phyloP scores from a whole-genome alignment of 2,113 vertebrate genomes.

The Poicephalus gulielmi region DNA sequence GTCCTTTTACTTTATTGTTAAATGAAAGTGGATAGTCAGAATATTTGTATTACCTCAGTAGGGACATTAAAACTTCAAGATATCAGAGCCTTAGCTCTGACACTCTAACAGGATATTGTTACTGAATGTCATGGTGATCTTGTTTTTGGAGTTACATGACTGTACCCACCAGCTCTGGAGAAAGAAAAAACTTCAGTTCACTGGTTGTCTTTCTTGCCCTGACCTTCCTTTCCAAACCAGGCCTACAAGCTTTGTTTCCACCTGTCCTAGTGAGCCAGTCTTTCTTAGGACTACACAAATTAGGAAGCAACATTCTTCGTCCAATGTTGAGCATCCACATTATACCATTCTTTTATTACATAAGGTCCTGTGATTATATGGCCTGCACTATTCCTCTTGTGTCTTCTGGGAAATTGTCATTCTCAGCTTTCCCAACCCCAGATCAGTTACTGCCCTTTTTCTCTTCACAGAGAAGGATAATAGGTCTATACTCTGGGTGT shows the following conservation, averaged over 20 bases:
- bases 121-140: neutral
- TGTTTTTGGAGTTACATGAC: neutral
- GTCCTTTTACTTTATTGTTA: neutral
- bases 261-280: neutral
- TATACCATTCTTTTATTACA: neutral
- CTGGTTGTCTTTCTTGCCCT: neutral
- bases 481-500: neutral
- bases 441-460: neutral
- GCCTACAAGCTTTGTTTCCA: neutral
- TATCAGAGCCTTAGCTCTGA: neutral
- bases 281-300: neutral
- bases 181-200: neutral
- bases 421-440: neutral
- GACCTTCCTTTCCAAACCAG: neutral
- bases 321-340: neutral
- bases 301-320: neutral
- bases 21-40: neutral
- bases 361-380: neutral
- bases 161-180: neutral
- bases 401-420: neutral
- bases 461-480: neutral
- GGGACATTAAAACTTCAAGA: neutral
- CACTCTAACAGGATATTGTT: neutral
- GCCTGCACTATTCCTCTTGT: neutral
- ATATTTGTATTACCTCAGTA: neutral